Conservation (phyloP, 2,113 vertebrate species). For the Pelvicachromis taeniatus region DNA sequence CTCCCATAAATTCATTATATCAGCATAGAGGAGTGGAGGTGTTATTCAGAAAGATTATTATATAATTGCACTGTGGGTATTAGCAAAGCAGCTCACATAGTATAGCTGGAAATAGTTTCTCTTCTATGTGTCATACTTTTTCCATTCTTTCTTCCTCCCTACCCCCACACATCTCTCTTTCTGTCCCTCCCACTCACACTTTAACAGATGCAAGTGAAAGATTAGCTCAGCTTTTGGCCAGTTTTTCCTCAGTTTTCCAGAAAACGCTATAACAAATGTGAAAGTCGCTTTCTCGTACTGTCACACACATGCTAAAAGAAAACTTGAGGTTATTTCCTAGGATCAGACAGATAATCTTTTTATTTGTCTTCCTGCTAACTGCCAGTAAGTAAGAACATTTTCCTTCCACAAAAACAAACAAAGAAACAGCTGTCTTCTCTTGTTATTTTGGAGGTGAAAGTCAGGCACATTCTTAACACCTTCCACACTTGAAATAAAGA, state of each 20-base stretch:
- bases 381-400: background rate
- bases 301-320: background rate
- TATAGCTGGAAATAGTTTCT: conserved; percentile 54
- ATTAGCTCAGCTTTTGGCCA: background rate
- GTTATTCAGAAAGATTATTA: conserved; percentile 44
- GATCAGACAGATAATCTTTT: background rate
- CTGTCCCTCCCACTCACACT: conserved; percentile 46
- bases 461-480: background rate
- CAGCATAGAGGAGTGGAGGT: conserved; percentile 24
- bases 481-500: background rate
- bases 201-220: conserved; percentile 37
- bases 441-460: fast-evolving
- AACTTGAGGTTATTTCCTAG: background rate
- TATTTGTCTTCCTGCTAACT: background rate
- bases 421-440: background rate
- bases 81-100: background rate
- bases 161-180: conserved; percentile 38
- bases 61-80: conserved; percentile 40
- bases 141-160: conserved; percentile 51
- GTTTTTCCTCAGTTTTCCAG: background rate
- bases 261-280: background rate
- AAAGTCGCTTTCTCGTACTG: background rate
- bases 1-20: conserved; percentile 18
- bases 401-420: background rate
- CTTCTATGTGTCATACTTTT: conserved; percentile 59